A percentile compares a stretch with the other conserved stretches of the same genome.
phyloP scores from a whole-genome alignment of 2,113 vertebrate genomes.

The Hyaena hyaena region DNA sequence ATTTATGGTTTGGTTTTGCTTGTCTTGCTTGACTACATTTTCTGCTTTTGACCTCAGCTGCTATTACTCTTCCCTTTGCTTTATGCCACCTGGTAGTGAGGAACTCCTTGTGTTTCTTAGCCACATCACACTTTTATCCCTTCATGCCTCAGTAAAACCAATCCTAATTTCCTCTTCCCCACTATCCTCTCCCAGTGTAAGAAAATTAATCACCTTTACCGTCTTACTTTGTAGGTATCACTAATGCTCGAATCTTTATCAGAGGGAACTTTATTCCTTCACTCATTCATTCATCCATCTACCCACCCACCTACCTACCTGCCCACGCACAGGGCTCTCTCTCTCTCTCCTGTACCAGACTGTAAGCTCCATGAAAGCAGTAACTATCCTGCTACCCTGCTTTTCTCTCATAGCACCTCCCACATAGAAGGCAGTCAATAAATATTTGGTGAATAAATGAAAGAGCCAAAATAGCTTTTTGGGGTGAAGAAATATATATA shows the following conservation, averaged over 20 bases:
- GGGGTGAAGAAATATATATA: slow-evolving; percentile 82
- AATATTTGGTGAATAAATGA: slow-evolving; percentile 42
- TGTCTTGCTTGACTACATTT: neutral
- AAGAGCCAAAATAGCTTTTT: slow-evolving; percentile 26
- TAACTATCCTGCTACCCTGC: neutral
- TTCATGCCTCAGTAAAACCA: neutral
- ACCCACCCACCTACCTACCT: neutral
- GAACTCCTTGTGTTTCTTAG: slow-evolving; percentile 2
- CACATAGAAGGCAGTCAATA: neutral
- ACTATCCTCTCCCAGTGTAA: neutral
- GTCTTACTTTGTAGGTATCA: neutral
- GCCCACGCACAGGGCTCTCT: neutral
- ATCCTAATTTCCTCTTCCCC: neutral
- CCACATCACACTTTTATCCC: neutral
- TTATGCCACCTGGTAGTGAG: neutral
- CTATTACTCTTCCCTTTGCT: neutral
- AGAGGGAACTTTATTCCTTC: neutral
- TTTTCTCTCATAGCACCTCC: slow-evolving; percentile 21
- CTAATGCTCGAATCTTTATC: neutral
- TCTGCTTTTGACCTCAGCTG: slow-evolving; percentile 22
- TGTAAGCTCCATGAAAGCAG: neutral
- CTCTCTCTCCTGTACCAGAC: neutral
- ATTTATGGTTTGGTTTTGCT: neutral
- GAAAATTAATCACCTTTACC: neutral
- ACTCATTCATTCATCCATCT: neutral